A percentile compares a stretch with the other conserved stretches of the same genome.
Evolutionary conservation across 2,113 vertebrate genomes (phyloP).

Genomic region (mouse (Mus musculus)): DNA sequence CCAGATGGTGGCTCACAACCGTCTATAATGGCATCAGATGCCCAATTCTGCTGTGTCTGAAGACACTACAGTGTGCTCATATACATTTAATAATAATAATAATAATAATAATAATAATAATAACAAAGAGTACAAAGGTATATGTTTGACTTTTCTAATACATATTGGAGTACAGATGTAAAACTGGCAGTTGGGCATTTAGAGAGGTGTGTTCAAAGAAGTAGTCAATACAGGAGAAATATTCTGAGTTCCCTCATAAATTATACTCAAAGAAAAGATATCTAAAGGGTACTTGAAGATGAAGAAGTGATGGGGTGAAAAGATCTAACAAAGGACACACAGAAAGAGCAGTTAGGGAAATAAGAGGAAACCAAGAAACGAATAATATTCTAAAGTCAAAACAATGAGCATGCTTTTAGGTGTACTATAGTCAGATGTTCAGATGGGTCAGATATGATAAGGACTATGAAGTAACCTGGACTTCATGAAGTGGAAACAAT

Average conservation of each 20-base stretch:
- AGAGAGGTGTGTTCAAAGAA: neutral
- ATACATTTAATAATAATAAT: too few species aligned
- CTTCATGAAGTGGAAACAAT: neutral
- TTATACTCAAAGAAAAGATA: neutral
- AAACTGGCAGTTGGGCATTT: neutral
- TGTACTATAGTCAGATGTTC: conserved; percentile 3
- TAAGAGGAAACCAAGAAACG: neutral
- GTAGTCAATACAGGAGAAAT: neutral
- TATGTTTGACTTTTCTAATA: conserved; percentile 13
- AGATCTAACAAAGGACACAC: neutral
- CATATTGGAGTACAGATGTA: neutral
- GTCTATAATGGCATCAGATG: too few species aligned
- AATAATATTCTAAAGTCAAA: neutral
- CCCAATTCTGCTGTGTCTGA: too few species aligned
- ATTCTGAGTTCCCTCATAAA: conserved; percentile 26
- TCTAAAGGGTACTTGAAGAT: conserved; percentile 9
- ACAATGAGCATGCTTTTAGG: neutral
- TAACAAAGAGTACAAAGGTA: neutral
- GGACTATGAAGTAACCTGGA: neutral
- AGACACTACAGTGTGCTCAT: too few species aligned
- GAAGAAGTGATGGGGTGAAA: conserved; percentile 11
- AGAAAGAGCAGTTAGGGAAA: neutral
- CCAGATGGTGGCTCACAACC: too few species aligned
- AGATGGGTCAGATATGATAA: neutral
- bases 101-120: neutral